These are phyloP conservation scores for Morpho deidamia DNA, from an alignment of 2,888 invertebrate genomes.

Conservation along the genomic window DNA sequence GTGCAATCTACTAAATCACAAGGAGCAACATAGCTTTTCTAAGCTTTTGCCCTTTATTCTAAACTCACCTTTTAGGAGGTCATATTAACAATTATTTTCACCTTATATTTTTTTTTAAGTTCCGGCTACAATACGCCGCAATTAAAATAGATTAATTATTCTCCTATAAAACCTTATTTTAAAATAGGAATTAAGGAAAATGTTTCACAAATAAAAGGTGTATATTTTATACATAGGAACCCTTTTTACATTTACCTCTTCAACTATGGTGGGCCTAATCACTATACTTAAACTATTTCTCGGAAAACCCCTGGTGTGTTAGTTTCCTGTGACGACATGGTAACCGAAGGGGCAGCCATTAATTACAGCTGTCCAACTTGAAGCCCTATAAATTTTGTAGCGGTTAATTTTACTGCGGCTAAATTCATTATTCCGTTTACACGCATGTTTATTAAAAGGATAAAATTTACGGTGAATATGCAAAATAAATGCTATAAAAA, in stretches of 20 bases:
- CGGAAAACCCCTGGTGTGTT: constrained; percentile 4
- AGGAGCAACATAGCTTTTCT: no score
- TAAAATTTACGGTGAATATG: constrained; percentile 3
- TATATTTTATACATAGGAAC: no score
- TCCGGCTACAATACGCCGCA: no score
- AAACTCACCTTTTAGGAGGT: no score
- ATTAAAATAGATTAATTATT: no score
- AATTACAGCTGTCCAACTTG: constrained; percentile 21
- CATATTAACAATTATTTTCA: no score
- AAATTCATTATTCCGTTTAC: constrained; percentile 8
- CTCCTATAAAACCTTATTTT: no score
- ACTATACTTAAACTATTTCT: constrained; percentile 5
- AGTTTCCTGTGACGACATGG: constrained; percentile 21
- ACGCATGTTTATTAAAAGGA: constrained; percentile 8
- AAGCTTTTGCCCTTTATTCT: no score
- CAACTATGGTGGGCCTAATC: neutral
- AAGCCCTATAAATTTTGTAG: constrained; percentile 18
- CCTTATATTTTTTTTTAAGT: no score
- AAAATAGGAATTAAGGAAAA: no score
- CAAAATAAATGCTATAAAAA: neutral
- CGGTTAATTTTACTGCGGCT: constrained; percentile 26
- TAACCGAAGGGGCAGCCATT: constrained; percentile 17
- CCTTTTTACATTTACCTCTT: neutral
- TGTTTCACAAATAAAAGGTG: no score
- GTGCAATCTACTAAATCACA: no score